These are phyloP conservation scores for Didymodactylos carnosus DNA, from an alignment of 2,888 invertebrate species.

Conservation along the genomic window DNA sequence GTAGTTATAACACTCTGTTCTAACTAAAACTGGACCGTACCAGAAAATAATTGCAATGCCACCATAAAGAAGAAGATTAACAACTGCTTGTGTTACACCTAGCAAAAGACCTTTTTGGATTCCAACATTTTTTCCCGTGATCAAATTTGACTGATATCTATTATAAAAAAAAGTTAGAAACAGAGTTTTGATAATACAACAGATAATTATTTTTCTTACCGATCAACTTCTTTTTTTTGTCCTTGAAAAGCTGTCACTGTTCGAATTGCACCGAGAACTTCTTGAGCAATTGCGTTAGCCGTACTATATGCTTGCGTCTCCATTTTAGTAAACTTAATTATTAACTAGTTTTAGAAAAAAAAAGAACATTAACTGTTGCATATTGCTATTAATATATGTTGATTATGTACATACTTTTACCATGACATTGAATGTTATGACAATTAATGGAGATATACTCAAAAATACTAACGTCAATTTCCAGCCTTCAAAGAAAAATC, in stretches of 20 bases:
- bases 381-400: conserved; percentile 36
- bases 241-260: conserved; percentile 7
- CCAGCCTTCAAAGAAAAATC: conserved; percentile 60
- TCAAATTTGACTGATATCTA: neutral
- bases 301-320: neutral
- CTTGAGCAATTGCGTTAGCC: neutral
- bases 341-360: conserved; percentile 41
- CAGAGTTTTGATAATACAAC: neutral
- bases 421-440: neutral
- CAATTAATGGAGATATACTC: conserved; percentile 48
- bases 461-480: conserved; percentile 55
- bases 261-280: neutral
- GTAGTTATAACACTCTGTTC: neutral
- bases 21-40: conserved; percentile 27
- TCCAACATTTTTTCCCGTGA: neutral
- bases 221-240: neutral
- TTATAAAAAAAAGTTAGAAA: neutral
- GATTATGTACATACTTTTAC: neutral
- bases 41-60: conserved; percentile 32
- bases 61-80: conserved; percentile 6
- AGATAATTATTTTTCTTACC: neutral
- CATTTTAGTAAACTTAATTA: neutral
- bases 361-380: no score
- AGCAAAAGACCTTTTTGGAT: neutral
- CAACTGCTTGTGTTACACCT: neutral